These are phyloP conservation scores for Hystrix cristata DNA, from an alignment of 2,113 vertebrate genomes.

Conservation along the genomic window DNA sequence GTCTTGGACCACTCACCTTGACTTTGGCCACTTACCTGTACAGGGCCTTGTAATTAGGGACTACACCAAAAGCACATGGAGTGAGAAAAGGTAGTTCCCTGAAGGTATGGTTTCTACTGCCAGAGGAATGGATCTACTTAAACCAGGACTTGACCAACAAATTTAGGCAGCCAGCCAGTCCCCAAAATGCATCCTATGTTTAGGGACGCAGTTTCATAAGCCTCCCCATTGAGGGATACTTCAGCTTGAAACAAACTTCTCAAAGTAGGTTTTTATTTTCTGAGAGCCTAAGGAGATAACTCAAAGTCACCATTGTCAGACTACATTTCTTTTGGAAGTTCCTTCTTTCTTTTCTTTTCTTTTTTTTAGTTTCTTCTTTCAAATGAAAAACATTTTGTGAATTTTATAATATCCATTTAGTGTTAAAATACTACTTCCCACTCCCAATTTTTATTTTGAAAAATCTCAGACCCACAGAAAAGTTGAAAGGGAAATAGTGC, in stretches of 20 bases:
- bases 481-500: background rate
- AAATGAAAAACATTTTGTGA: background rate
- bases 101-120: background rate
- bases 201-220: background rate
- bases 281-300: background rate
- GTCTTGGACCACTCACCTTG: background rate
- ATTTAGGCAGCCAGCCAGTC: background rate
- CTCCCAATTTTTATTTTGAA: constrained; percentile 11
- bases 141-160: background rate
- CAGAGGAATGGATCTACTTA: background rate
- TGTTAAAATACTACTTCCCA: background rate
- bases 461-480: constrained; percentile 10
- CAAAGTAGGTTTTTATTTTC: background rate
- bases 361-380: background rate
- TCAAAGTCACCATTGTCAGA: background rate
- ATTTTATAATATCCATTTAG: background rate
- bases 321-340: constrained; percentile 16
- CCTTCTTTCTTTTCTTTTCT: background rate
- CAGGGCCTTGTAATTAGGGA: background rate
- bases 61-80: background rate
- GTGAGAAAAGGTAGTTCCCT: background rate
- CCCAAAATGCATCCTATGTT: background rate
- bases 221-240: background rate
- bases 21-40: background rate
- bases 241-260: constrained; percentile 1